These are phyloP conservation scores for Castor canadensis DNA, from an alignment of 2,113 vertebrate species.

Conservation along the genomic window DNA sequence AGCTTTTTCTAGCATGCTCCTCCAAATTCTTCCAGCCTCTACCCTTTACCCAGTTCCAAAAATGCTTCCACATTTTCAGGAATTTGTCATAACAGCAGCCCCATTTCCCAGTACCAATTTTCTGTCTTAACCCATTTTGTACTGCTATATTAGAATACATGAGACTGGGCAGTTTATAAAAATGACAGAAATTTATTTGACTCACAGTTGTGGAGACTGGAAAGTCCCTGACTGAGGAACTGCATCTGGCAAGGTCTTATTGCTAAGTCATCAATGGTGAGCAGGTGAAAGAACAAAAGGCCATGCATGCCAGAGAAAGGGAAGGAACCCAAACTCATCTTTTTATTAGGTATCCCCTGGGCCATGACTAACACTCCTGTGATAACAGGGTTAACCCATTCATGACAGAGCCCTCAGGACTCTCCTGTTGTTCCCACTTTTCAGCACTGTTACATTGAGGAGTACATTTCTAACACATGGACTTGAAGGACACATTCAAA, in stretches of 20 bases:
- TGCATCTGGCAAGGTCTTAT: not conserved
- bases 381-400: not conserved
- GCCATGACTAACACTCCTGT: not conserved
- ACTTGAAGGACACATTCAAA: not conserved
- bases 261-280: not conserved
- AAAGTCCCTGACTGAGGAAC: not conserved
- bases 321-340: not conserved
- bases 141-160: too few species aligned
- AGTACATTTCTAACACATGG: not conserved
- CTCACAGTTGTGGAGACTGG: too few species aligned
- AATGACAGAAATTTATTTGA: too few species aligned
- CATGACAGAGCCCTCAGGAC: not conserved
- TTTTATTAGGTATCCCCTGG: not conserved
- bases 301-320: not conserved
- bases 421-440: not conserved
- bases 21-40: too few species aligned
- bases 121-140: too few species aligned
- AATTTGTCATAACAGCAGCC: not conserved
- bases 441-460: not conserved
- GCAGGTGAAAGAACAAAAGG: not conserved
- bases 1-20: not conserved
- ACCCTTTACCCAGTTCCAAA: not conserved
- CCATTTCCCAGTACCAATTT: too few species aligned
- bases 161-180: too few species aligned
- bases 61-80: not conserved